A percentile compares a stretch with the other conserved stretches of the same genome.
These are phyloP conservation scores for Colinus virginianus DNA, from an alignment of 2,113 vertebrate species.

Conservation along the genomic window DNA sequence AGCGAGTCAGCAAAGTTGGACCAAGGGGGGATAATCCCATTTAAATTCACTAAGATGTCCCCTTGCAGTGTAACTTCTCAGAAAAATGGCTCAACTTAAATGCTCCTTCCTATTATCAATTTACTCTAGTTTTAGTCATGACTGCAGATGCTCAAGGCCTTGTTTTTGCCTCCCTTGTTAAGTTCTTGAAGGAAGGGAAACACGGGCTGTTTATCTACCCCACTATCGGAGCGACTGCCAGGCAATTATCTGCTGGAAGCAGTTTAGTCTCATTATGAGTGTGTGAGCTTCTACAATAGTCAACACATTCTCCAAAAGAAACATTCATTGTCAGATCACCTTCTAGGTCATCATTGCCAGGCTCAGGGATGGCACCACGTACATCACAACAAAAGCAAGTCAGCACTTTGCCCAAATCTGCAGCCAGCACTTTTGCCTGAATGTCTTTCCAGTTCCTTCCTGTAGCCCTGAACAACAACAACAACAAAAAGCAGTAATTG, in stretches of 20 bases:
- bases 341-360: not conserved
- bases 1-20: not conserved
- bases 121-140: not conserved
- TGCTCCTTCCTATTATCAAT: not conserved
- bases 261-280: not conserved
- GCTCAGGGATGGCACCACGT: not conserved
- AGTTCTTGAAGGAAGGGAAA: not conserved
- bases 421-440: conserved; percentile 50
- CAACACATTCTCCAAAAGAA: conserved; percentile 30
- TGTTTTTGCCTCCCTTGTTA: not conserved
- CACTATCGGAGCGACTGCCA: conserved; percentile 6
- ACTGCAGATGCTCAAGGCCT: not conserved
- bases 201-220: not conserved
- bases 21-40: not conserved
- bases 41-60: not conserved
- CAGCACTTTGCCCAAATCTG: conserved; percentile 29
- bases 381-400: conserved; percentile 29
- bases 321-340: conserved; percentile 37
- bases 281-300: not conserved
- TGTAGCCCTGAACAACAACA: not conserved
- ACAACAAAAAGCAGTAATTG: conserved; percentile 21
- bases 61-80: not conserved
- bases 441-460: conserved; percentile 54
- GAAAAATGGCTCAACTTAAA: not conserved
- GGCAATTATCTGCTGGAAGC: conserved; percentile 29